phyloP scores from a whole-genome alignment of 2,888 invertebrate species.

The Epicampocera succincta region DNA sequence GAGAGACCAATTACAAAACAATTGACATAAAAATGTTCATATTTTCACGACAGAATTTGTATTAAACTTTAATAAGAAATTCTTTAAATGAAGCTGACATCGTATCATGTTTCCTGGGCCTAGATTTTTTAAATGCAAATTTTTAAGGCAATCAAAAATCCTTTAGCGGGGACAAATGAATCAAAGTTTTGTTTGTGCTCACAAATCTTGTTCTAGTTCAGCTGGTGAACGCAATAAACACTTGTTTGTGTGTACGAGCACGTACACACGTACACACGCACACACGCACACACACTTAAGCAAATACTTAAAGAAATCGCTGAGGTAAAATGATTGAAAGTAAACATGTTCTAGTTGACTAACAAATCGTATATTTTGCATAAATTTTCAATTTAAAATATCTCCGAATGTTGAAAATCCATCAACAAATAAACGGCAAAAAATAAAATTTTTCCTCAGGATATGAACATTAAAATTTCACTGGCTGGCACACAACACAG shows the following conservation, averaged over 20 bases:
- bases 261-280: neutral
- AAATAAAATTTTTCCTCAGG: constrained; percentile 13
- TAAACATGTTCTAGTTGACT: constrained; percentile 39
- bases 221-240: neutral
- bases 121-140: too few relatives aligned
- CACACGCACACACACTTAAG: neutral
- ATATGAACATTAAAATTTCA: constrained; percentile 15
- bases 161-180: too few relatives aligned
- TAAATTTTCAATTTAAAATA: constrained; percentile 53
- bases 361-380: constrained; percentile 40
- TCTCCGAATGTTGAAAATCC: neutral
- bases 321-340: constrained; percentile 39
- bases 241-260: neutral
- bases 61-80: too few relatives aligned
- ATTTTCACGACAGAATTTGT: too few relatives aligned
- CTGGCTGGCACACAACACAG: constrained; percentile 28
- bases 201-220: too few relatives aligned
- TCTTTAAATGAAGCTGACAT: too few relatives aligned
- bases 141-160: too few relatives aligned
- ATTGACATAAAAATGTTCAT: too few relatives aligned
- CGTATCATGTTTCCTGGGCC: too few relatives aligned
- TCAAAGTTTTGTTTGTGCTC: too few relatives aligned
- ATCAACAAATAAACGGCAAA: constrained; percentile 21
- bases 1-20: too few relatives aligned
- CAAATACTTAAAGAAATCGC: constrained; percentile 9